phyloP scores from a whole-genome alignment of 1,140 invertebrate genomes.

The Rhynchophorus ferrugineus region DNA sequence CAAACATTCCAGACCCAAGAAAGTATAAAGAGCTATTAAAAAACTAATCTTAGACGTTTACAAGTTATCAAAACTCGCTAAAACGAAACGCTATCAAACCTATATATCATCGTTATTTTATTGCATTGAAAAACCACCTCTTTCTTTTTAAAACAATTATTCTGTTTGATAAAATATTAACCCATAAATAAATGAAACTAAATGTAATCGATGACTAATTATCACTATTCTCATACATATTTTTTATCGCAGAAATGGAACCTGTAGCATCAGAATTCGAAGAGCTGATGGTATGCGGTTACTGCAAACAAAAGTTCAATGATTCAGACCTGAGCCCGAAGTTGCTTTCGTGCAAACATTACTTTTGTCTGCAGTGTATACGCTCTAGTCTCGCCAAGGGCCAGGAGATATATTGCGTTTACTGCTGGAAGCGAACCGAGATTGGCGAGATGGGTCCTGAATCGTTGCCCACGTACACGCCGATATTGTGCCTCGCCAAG shows the following conservation, averaged over 20 bases:
- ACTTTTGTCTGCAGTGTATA: constrained; percentile 67
- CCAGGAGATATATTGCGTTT: constrained; percentile 56
- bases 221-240: no score
- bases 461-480: constrained; percentile 55
- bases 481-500: constrained; percentile 55
- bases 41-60: no score
- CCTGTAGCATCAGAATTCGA: constrained; percentile 49
- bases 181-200: no score
- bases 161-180: no score
- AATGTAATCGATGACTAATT: no score
- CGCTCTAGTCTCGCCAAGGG: constrained; percentile 55
- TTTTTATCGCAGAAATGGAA: constrained; percentile 42
- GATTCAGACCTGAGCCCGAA: constrained; percentile 62
- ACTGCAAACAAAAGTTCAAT: constrained; percentile 33
- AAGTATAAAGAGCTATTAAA: no score
- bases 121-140: no score
- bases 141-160: no score
- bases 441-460: constrained; percentile 54
- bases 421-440: constrained; percentile 61
- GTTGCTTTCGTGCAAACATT: constrained; percentile 65
- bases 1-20: no score
- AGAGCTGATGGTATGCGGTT: constrained; percentile 28
- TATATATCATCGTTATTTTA: no score
- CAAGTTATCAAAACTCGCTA: no score
- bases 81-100: no score